A percentile compares a stretch with the other conserved stretches of the same genome.
Evolutionary conservation across 1,140 invertebrate genomes (phyloP).

Genomic region (Platyura marginata): DNA sequence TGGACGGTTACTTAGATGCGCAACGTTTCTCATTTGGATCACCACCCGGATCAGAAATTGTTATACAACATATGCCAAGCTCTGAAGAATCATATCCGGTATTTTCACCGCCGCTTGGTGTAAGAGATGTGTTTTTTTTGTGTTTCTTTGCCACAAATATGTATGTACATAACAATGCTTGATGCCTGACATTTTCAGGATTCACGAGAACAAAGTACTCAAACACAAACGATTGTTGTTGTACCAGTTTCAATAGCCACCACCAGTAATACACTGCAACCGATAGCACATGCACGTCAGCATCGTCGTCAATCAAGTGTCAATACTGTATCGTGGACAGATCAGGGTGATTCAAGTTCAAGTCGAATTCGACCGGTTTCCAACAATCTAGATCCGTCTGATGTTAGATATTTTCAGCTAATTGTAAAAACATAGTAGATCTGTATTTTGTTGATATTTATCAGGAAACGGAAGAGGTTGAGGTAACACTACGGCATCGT

Average conservation of each 20-base stretch:
- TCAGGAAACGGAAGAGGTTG: conserved; percentile 11
- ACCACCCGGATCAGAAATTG: conserved; percentile 48
- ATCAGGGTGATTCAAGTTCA: conserved; percentile 3
- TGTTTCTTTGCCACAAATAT: no score
- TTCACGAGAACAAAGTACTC: not conserved
- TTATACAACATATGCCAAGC: conserved; percentile 41
- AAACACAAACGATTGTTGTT: conserved; percentile 3
- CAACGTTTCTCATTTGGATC: conserved; percentile 56
- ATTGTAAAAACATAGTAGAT: no score
- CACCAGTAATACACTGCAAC: conserved; percentile 2
- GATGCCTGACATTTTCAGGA: not conserved
- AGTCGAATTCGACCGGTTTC: not conserved
- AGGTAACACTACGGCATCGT: conserved; percentile 14
- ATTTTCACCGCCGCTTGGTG: conserved; percentile 58
- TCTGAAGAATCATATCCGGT: conserved; percentile 61
- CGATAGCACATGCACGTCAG: conserved; percentile 4
- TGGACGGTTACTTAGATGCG: conserved; percentile 72
- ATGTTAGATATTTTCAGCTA: not conserved
- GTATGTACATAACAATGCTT: no score
- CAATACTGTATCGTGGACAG: conserved; percentile 24
- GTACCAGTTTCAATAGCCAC: conserved; percentile 9
- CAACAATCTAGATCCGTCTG: not conserved
- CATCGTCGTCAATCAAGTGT: conserved; percentile 21
- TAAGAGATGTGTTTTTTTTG: no score
- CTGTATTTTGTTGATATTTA: not conserved